Conservation (phyloP, 1,140 invertebrate genomes). For the Parapsyche elsis region DNA sequence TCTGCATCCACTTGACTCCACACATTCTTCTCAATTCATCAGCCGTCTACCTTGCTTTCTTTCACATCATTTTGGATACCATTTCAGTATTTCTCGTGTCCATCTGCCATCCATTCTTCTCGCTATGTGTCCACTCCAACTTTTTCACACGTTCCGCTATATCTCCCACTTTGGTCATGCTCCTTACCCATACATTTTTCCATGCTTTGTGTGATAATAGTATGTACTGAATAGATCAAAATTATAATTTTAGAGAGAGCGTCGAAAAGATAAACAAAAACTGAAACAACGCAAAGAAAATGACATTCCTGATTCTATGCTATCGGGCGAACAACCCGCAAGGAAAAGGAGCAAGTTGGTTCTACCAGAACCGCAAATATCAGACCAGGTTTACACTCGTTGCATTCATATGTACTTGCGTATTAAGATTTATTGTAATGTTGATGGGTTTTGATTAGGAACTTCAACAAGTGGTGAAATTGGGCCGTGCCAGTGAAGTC, state of each 20-base stretch:
- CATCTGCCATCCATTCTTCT: no score
- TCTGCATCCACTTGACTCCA: no score
- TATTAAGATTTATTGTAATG: neutral
- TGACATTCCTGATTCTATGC: conserved; percentile 92
- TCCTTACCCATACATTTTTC: neutral
- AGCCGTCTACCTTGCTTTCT: no score
- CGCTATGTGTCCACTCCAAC: no score
- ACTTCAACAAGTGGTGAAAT: conserved; percentile 93
- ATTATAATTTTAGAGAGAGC: conserved; percentile 69
- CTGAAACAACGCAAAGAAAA: conserved; percentile 96
- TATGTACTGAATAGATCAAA: neutral
- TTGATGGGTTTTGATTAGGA: conserved; percentile 65
- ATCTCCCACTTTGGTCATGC: no score
- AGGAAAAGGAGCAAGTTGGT: conserved; percentile 97
- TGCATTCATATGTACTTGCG: neutral
- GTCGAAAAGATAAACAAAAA: conserved; percentile 92
- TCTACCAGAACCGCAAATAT: conserved; percentile 96
- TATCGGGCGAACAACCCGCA: conserved; percentile 89
- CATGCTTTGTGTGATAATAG: neutral
- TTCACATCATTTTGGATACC: no score
- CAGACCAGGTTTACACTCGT: conserved; percentile 77
- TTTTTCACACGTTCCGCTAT: no score
- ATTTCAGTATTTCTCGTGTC: no score
- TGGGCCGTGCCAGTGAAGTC: conserved; percentile 94
- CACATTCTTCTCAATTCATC: no score